Evolutionary conservation across 2,797 vertebrate species (phyloP).

Genomic region (Hippopotamyrus pictus): DNA sequence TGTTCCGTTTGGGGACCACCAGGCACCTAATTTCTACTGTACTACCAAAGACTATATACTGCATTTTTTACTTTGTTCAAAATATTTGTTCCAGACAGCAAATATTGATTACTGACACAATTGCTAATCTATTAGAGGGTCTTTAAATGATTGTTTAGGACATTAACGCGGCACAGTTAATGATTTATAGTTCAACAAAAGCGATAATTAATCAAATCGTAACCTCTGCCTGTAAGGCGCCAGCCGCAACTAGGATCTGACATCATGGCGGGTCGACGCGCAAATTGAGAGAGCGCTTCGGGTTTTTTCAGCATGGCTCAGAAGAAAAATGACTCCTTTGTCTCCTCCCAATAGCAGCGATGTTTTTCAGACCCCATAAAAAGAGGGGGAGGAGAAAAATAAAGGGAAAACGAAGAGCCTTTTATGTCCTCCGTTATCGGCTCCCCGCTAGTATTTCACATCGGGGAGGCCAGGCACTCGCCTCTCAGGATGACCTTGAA

Average conservation of each 20-base stretch:
- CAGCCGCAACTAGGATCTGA: neutral
- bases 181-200: neutral
- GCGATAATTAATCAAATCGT: neutral
- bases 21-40: neutral
- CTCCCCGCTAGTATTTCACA: conserved; percentile 31
- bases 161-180: neutral
- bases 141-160: neutral
- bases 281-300: neutral
- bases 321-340: conserved; percentile 7
- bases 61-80: neutral
- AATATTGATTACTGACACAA: conserved; percentile 1
- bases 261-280: neutral
- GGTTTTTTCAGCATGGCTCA: neutral
- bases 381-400: conserved; percentile 14
- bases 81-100: neutral
- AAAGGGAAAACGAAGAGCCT: conserved; percentile 8
- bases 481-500: conserved; percentile 40
- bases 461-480: neutral
- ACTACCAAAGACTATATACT: neutral
- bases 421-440: conserved; percentile 35
- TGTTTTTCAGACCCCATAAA: conserved; percentile 12
- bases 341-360: neutral
- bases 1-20: neutral
- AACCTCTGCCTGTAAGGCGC: neutral
- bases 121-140: neutral